These are phyloP conservation scores for Asarcornis scutulata DNA, from an alignment of 2,113 vertebrate species.

Conservation along the genomic window DNA sequence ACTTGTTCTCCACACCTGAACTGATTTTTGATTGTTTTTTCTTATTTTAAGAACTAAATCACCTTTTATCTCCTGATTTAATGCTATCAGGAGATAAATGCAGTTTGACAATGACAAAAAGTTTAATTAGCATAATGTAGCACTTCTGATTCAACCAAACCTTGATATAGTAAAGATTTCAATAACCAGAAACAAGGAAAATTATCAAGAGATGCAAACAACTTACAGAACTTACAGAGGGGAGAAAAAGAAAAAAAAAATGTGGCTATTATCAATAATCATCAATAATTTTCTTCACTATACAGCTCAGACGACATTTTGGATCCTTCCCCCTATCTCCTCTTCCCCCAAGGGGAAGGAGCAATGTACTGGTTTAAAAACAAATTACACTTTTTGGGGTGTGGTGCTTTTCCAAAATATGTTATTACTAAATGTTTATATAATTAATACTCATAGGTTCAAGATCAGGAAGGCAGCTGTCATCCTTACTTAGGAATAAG, in stretches of 20 bases:
- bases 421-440: neutral
- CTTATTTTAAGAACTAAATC: neutral
- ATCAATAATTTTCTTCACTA: neutral
- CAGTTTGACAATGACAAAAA: neutral
- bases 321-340: no score
- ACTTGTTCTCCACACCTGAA: neutral
- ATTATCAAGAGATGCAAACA: neutral
- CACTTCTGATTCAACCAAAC: neutral
- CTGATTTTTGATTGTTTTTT: neutral
- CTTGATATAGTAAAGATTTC: neutral
- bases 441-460: neutral
- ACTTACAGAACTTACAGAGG: neutral
- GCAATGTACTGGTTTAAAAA: neutral
- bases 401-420: neutral
- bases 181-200: neutral
- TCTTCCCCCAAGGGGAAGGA: fast-evolving
- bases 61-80: neutral
- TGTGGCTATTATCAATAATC: neutral
- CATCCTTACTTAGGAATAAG: neutral
- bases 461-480: neutral
- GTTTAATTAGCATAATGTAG: neutral
- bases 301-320: neutral
- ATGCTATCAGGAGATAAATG: neutral
- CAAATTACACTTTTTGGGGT: neutral
- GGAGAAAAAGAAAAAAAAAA: neutral